Percentiles rank a stretch among this genome's conserved stretches.
These are phyloP conservation scores for Calameuta filiformis DNA, from an alignment of 2,888 invertebrate genomes.

Conservation along the genomic window DNA sequence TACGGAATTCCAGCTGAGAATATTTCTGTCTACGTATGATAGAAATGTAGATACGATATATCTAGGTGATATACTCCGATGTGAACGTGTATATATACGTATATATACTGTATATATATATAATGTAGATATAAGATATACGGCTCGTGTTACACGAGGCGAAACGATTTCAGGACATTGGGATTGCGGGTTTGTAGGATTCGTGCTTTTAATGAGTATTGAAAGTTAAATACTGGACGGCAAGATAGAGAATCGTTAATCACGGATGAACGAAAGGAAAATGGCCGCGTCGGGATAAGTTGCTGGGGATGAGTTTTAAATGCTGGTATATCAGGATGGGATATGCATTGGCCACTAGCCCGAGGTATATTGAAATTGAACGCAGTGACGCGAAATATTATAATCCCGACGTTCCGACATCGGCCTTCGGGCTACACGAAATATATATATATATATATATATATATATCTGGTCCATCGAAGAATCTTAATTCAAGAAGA, in stretches of 20 bases:
- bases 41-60: not conserved
- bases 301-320: not conserved
- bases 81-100: not conserved
- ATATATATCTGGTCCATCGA: not conserved
- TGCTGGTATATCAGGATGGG: not conserved
- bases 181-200: not conserved
- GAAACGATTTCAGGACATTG: not conserved
- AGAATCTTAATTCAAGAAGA: not conserved
- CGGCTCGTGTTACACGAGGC: not conserved
- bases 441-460: not conserved
- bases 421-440: conserved; percentile 16
- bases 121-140: not conserved
- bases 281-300: not conserved
- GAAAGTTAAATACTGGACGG: not conserved
- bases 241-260: not conserved
- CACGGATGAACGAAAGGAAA: not conserved
- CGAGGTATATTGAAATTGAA: conserved; percentile 59
- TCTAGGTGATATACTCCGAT: not conserved
- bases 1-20: not conserved
- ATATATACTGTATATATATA: not conserved
- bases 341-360: conserved; percentile 23
- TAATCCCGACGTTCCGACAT: conserved; percentile 47
- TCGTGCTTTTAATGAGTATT: not conserved
- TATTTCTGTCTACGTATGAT: not conserved
- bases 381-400: conserved; percentile 62